Base-by-base conservation (phyloP, 1,140 invertebrate genomes). In the Zaprionus gabonicus region DNA sequence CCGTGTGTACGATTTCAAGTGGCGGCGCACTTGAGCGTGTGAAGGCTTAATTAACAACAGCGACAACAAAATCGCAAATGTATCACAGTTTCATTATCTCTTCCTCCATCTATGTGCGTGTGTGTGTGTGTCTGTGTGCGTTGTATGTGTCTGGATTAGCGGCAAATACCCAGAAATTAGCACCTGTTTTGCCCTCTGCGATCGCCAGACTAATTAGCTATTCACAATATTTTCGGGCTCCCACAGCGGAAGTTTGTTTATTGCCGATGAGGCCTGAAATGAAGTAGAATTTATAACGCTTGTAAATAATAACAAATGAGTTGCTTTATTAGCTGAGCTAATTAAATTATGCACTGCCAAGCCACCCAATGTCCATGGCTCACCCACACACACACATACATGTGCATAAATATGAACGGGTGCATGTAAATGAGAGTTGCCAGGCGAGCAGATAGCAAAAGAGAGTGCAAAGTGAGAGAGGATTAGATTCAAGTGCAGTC, bases 1-100 rank as follows among this genome's bases (percentile, higher is more conserved):
- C 64, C 44, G 36, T 70, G 74, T 58, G 64, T 68, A n/a, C 49
- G 31, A 76, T 76, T 72, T 87, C 78, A 76, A 87, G 84, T 87
- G 74, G 81, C 78, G 68, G 81, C 81, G 68, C 81, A 88, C 84
- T 88, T 90, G 68, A 87, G 68, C 71, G 83, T 83, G 78, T 81
- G 85, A 81, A 84, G 84, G 74, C 84, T 88, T 84, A 88, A 87
- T 88, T 87, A 88, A 83, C 84, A 88, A 70, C 69, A 70, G 65
- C 73, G 56, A 78, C 71, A 74, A 76, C 72, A 66, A 76, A 78
- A 68, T 78, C 64, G 53, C 60, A 69, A 72, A 68, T 78, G 70
- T 87, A 81, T 88, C 79, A 88, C 81, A 88, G 53, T 75, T 78
- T 81, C 72, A 88, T 84, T 87, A 88, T 88, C 81, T 78, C 56